Base-by-base conservation (phyloP, 2,888 invertebrate genomes). In the Abrostola triplasia region DNA sequence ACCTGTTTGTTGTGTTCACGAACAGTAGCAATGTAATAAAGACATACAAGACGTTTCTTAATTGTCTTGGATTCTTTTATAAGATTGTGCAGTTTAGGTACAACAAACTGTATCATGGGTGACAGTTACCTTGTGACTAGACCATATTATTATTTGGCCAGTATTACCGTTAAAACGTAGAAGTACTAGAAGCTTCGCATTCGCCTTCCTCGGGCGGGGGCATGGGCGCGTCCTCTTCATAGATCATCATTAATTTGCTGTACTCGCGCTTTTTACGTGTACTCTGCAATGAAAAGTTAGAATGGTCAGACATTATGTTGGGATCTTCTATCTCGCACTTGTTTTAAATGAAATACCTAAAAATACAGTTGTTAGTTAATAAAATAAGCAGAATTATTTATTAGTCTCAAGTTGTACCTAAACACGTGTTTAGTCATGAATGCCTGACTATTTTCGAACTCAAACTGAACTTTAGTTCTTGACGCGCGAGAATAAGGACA, bases 141-240 rank as follows among this genome's bases (percentile, higher is more conserved):
- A 55, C 24, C 11, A 38, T 38, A 10, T 24, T 11, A 6, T 12
- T 6, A n/a, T 5, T 57, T 6, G 9, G 10, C 13, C 5, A 42
- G 11, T 7, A 7, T 24, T 8, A 9, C 8, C 8, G 24, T 65
- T 68, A 58, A 48, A 5, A 40, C 8, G 8, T 51, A 2, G 57
- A 52, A 6, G 55, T 47, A n/a, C 6, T 57, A 9, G 55, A 42
- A 2, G 36, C 42, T 0, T 42, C 58, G 0, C 47, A 12, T 6
- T 40, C 13, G 2, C 5, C 5, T 41, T 51, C 70, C 4, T 38
- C 56, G 0, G 89, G 81, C 0, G 96, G 90, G 0, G 97, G 97
- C 13, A 97, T 81, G 0, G 97, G 96, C 0, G 96, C 96, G 74
- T 97, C 95, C 78, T 97, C 97, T 88, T 97, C 97, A 80, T 96